Percentiles rank a stretch among this genome's conserved stretches.
These are phyloP conservation scores for Cervus canadensis DNA, from an alignment of 2,113 vertebrate species.

Conservation along the genomic window DNA sequence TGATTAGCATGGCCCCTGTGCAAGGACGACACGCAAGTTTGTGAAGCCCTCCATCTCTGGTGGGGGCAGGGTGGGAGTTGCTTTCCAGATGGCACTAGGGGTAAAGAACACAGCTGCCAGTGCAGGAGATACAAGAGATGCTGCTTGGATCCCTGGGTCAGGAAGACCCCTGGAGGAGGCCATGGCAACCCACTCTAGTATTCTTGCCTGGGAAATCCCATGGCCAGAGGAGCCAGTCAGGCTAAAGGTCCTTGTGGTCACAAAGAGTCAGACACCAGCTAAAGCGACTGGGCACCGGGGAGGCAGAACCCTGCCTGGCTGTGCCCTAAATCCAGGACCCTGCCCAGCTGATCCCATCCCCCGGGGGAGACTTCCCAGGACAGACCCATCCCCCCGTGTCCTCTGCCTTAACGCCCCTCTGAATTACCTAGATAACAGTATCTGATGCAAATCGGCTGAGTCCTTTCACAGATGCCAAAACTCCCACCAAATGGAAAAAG, in stretches of 20 bases:
- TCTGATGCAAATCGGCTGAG: not conserved
- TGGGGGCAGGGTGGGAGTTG: not conserved
- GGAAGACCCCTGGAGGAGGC: not conserved
- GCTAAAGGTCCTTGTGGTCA: not conserved
- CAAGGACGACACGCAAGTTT: not conserved
- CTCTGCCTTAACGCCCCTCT: not conserved
- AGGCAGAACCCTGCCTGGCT: not conserved
- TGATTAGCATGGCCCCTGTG: not conserved
- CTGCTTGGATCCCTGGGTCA: not conserved
- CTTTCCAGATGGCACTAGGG: not conserved
- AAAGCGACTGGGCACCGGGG: not conserved
- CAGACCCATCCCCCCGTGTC: not conserved
- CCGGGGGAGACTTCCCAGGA: not conserved
- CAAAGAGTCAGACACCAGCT: not conserved
- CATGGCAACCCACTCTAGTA: not conserved
- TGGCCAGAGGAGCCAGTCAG: not conserved
- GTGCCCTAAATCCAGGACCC: not conserved
- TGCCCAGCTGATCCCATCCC: not conserved
- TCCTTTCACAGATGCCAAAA: not conserved
- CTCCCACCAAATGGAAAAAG: not conserved
- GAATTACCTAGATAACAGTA: not conserved
- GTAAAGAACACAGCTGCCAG: not conserved
- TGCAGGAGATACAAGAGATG: not conserved
- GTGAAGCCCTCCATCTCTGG: not conserved
- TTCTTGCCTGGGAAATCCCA: not conserved